A percentile compares a stretch with the other conserved stretches of the same genome.
Evolutionary conservation across 2,888 invertebrate genomes (phyloP).

Genomic region (Bombylius discolor): DNA sequence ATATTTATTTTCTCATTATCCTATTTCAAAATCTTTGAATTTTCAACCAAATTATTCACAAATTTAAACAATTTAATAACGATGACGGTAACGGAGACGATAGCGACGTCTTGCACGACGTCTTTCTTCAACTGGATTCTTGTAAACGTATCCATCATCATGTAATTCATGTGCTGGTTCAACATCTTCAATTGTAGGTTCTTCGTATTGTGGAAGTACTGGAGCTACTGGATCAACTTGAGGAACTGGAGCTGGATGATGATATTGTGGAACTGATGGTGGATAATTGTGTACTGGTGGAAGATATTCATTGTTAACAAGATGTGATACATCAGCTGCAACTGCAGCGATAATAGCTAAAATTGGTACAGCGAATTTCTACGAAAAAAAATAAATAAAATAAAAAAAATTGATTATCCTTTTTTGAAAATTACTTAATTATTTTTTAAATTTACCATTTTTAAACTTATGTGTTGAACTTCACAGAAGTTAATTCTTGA

Average conservation of each 20-base stretch:
- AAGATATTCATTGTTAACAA: neutral
- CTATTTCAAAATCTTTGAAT: no score
- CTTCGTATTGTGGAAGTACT: neutral
- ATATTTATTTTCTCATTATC: no score
- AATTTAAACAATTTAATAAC: neutral
- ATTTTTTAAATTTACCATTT: constrained; percentile 1
- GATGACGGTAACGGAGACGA: constrained; percentile 1
- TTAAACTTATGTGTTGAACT: neutral
- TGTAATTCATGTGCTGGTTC: neutral
- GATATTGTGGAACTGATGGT: neutral
- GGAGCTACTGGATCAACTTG: neutral
- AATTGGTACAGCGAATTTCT: neutral
- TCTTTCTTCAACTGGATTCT: neutral
- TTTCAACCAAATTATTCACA: no score
- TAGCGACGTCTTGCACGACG: neutral
- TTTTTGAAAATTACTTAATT: neutral
- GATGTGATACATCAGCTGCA: constrained; percentile 1
- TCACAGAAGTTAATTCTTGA: constrained; percentile 1
- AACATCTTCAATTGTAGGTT: neutral
- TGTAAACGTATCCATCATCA: constrained; percentile 4
- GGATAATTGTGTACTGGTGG: neutral
- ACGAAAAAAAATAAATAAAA: neutral
- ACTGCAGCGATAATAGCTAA: neutral
- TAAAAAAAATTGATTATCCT: neutral
- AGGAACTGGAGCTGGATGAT: neutral